Conservation (phyloP, 2,113 vertebrate genomes). For the Channa argus region DNA sequence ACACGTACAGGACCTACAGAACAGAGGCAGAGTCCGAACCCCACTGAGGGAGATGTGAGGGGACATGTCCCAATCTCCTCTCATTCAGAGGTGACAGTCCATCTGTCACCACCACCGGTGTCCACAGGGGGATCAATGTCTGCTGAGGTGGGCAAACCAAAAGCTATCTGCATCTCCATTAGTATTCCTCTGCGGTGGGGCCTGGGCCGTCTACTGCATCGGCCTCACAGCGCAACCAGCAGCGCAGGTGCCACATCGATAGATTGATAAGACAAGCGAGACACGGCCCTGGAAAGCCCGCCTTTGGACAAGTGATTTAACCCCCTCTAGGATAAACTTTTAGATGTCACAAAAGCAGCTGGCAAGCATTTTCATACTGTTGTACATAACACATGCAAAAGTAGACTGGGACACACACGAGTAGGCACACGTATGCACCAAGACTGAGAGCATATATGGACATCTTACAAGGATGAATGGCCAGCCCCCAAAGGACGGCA, state of each 20-base stretch:
- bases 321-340: slow-evolving; percentile 55
- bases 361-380: slow-evolving; percentile 14
- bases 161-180: slow-evolving; percentile 83
- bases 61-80: slow-evolving; percentile 67
- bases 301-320: slow-evolving; percentile 64
- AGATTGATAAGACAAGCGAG: slow-evolving; percentile 84
- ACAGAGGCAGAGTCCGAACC: slow-evolving; percentile 27
- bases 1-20: background rate
- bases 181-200: slow-evolving; percentile 77
- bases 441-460: slow-evolving; percentile 60
- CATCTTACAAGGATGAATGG: slow-evolving; percentile 75
- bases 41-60: slow-evolving; percentile 55
- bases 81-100: slow-evolving; percentile 80
- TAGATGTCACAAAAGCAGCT: slow-evolving; percentile 14
- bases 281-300: slow-evolving; percentile 64
- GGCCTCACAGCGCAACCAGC: slow-evolving; percentile 54
- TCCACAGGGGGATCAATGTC: slow-evolving; percentile 82
- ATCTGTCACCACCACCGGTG: slow-evolving; percentile 75
- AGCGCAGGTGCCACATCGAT: slow-evolving; percentile 75
- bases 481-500: slow-evolving; percentile 60
- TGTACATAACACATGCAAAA: slow-evolving; percentile 35
- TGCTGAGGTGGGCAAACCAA: slow-evolving; percentile 84
- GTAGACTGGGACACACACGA: background rate
- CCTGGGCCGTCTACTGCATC: slow-evolving; percentile 53
- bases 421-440: slow-evolving; percentile 4